A percentile compares a stretch with the other conserved stretches of the same genome.
Conservation (phyloP, 2,888 invertebrate species). For the Chydorus sphaericus region DNA sequence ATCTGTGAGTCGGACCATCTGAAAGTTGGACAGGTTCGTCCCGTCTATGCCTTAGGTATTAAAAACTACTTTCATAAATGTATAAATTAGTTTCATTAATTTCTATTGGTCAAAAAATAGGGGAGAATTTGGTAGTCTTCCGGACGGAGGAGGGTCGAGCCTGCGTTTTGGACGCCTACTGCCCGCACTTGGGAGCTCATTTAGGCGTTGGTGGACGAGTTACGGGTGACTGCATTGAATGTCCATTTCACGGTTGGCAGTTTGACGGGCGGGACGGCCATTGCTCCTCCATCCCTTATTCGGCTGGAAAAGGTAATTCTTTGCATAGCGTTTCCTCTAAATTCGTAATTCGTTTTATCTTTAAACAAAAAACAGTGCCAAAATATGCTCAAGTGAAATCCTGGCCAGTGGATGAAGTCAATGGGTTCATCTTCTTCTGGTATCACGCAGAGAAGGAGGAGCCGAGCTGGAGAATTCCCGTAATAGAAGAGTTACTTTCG, state of each 20-base stretch:
- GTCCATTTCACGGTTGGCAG: conserved; percentile 79
- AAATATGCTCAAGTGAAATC: conserved; percentile 48
- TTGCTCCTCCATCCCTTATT: conserved; percentile 59
- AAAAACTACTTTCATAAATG: too few species aligned
- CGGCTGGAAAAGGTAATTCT: conserved; percentile 34
- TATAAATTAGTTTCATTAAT: not conserved
- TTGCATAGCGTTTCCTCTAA: not conserved
- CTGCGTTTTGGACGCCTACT: conserved; percentile 66
- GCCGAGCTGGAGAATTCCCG: conserved; percentile 51
- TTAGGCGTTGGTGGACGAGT: conserved; percentile 57
- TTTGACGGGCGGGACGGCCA: conserved; percentile 59
- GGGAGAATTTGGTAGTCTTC: conserved; percentile 55
- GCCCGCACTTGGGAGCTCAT: conserved; percentile 81
- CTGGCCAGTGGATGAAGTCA: conserved; percentile 52
- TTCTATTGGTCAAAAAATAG: conserved; percentile 33
- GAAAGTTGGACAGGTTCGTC: conserved; percentile 37
- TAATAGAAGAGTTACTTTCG: conserved; percentile 37
- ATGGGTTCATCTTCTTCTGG: conserved; percentile 67
- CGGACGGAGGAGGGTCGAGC: conserved; percentile 43
- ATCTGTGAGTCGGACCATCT: conserved; percentile 52
- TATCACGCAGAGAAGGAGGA: conserved; percentile 53
- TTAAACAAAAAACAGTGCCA: conserved; percentile 40
- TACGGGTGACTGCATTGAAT: conserved; percentile 58
- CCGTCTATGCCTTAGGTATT: conserved; percentile 49
- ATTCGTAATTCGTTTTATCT: not conserved